A percentile compares a stretch with the other conserved stretches of the same genome.
Conservation (phyloP, 2,888 invertebrate genomes). For the Scaptodrosophila latifasciaeformis region DNA sequence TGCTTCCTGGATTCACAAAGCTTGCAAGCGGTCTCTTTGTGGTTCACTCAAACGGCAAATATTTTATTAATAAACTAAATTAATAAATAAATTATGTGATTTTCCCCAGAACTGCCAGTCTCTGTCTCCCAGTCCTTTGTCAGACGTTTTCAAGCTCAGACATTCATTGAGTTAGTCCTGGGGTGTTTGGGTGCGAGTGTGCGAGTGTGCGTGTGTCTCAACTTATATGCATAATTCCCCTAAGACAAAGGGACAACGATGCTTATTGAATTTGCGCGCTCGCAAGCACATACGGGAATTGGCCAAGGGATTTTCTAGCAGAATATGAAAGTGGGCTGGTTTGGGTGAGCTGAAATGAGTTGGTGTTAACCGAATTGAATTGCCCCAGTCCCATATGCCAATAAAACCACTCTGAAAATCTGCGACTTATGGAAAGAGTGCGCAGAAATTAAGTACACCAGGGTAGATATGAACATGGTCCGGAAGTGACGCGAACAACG, state of each 20-base stretch:
- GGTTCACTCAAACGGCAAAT: slow-evolving; percentile 7
- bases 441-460: slow-evolving; percentile 36
- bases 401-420: too few relatives aligned
- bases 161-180: too few relatives aligned
- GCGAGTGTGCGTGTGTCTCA: slow-evolving; percentile 18
- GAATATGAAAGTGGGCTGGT: too few relatives aligned
- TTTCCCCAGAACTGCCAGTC: too few relatives aligned
- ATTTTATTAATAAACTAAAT: slow-evolving; percentile 53
- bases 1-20: too few relatives aligned
- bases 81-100: slow-evolving; percentile 57
- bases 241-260: slow-evolving; percentile 7
- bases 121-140: too few relatives aligned
- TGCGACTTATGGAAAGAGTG: too few relatives aligned
- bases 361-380: background rate
- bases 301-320: too few relatives aligned
- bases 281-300: background rate
- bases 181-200: too few relatives aligned
- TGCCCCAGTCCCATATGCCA: slow-evolving; percentile 30
- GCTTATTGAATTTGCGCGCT: slow-evolving; percentile 13
- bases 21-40: too few relatives aligned
- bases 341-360: too few relatives aligned
- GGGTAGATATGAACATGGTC: slow-evolving; percentile 32
- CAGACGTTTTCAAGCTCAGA: too few relatives aligned
- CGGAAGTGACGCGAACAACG: slow-evolving; percentile 15
- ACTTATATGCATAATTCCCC: slow-evolving; percentile 61